Evolutionary conservation across 2,888 invertebrate genomes (phyloP).

Genomic region (Drosophila quinaria): DNA sequence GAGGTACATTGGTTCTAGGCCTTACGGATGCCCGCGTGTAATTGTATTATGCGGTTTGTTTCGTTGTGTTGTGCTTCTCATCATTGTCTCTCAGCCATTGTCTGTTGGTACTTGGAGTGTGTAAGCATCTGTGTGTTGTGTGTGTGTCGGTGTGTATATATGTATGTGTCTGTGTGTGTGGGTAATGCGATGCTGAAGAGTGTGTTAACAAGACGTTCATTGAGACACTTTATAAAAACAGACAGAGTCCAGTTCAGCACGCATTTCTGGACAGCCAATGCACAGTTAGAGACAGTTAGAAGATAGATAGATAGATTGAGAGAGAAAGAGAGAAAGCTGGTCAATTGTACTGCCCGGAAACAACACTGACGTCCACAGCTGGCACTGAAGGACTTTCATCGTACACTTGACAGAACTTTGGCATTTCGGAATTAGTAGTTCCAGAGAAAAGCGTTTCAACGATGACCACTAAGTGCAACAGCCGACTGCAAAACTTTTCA

Average conservation of each 20-base stretch:
- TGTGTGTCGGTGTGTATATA: constrained; percentile 22
- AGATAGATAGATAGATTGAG: neutral
- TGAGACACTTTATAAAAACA: constrained; percentile 68
- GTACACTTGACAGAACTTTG: constrained; percentile 36
- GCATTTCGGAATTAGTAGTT: constrained; percentile 34
- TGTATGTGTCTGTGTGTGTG: constrained; percentile 26
- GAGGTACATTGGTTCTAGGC: constrained; percentile 19
- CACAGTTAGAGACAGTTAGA: neutral
- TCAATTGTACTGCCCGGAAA: constrained; percentile 32
- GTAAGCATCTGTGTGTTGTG: constrained; percentile 38
- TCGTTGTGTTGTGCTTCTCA: constrained; percentile 41
- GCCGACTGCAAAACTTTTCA: constrained; percentile 8
- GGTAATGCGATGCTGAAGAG: constrained; percentile 53
- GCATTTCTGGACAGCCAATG: constrained; percentile 14
- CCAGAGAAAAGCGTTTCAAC: neutral
- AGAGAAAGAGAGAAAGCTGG: neutral
- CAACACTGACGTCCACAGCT: constrained; percentile 12
- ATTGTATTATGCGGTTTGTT: constrained; percentile 56
- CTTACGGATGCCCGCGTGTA: constrained; percentile 37
- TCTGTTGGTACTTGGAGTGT: constrained; percentile 10
- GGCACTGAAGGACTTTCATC: constrained; percentile 34
- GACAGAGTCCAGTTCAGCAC: constrained; percentile 22
- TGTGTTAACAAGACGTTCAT: constrained; percentile 76
- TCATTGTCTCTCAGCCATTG: constrained; percentile 44
- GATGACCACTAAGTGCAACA: constrained; percentile 36